Evolutionary conservation across 2,797 vertebrate genomes (phyloP).

Genomic region (Lacerta bilineata): DNA sequence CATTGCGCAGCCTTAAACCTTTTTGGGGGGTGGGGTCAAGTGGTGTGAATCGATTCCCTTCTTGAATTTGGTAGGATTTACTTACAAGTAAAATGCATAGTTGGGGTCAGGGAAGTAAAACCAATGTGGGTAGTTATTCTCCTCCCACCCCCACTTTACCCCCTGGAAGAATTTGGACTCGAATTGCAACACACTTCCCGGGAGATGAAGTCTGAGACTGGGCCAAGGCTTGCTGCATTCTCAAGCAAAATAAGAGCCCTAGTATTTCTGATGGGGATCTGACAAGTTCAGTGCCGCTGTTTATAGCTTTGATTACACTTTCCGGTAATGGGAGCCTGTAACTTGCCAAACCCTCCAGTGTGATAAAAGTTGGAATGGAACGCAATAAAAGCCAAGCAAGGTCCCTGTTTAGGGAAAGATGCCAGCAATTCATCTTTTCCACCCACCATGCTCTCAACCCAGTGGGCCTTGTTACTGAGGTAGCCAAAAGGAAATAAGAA

Average conservation of each 20-base stretch:
- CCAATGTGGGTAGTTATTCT: background rate
- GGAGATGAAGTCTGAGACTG: constrained; percentile 64
- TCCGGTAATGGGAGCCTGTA: constrained; percentile 42
- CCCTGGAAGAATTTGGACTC: constrained; percentile 44
- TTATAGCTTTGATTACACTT: constrained; percentile 60
- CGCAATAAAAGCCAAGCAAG: fast-evolving
- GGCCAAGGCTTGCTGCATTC: background rate
- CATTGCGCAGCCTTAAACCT: background rate
- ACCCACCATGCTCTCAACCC: background rate
- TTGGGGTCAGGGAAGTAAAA: background rate
- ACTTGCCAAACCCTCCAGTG: background rate
- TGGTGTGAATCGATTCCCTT: background rate
- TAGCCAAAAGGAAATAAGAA: background rate
- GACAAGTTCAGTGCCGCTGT: fast-evolving
- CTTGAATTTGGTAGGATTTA: background rate
- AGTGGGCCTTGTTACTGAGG: background rate
- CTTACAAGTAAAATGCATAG: background rate
- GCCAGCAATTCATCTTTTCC: background rate
- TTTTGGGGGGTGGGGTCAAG: too few relatives aligned
- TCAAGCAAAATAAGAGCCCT: background rate
- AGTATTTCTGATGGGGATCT: background rate
- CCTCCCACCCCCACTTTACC: fast-evolving
- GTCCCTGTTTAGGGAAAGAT: background rate
- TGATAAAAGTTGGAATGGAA: constrained; percentile 40
- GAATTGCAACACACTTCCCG: constrained; percentile 39